Evolutionary conservation across 1,140 invertebrate species (phyloP).

Genomic region (Pachypsylla venusta): DNA sequence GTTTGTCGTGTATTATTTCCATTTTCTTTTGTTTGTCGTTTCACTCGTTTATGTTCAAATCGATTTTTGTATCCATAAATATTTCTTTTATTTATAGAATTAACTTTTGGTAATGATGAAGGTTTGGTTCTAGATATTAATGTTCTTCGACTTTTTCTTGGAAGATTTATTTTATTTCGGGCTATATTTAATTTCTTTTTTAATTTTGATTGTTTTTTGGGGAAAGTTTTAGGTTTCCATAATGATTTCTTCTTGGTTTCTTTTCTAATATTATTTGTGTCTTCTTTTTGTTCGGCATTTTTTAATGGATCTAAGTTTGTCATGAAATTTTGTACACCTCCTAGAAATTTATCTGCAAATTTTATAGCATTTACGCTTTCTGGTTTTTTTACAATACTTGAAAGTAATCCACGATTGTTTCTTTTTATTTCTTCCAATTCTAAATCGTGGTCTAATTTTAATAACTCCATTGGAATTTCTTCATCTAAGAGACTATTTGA

Average conservation of each 20-base stretch:
- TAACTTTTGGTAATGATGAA: background rate
- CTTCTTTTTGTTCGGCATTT: background rate
- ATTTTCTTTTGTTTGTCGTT: no score
- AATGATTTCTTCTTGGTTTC: background rate
- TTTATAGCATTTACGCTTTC: background rate
- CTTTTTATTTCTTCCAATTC: constrained; percentile 6
- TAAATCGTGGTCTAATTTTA: constrained; percentile 7
- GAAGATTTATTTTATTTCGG: background rate
- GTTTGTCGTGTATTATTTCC: no score
- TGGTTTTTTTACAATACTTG: background rate
- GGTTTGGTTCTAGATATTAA: background rate
- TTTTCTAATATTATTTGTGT: background rate
- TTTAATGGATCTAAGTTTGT: background rate
- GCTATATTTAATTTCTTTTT: background rate
- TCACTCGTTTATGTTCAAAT: background rate
- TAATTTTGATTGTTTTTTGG: background rate
- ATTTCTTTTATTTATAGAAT: background rate
- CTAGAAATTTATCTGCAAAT: constrained; percentile 4
- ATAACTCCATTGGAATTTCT: background rate
- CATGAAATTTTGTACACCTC: constrained; percentile 4
- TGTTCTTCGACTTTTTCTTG: background rate
- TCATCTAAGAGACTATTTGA: background rate
- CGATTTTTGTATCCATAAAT: constrained; percentile 6
- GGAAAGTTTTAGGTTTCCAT: background rate
- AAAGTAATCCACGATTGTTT: background rate